Base-by-base conservation (phyloP, 1,140 invertebrate species). In the Drosophila repleta region DNA sequence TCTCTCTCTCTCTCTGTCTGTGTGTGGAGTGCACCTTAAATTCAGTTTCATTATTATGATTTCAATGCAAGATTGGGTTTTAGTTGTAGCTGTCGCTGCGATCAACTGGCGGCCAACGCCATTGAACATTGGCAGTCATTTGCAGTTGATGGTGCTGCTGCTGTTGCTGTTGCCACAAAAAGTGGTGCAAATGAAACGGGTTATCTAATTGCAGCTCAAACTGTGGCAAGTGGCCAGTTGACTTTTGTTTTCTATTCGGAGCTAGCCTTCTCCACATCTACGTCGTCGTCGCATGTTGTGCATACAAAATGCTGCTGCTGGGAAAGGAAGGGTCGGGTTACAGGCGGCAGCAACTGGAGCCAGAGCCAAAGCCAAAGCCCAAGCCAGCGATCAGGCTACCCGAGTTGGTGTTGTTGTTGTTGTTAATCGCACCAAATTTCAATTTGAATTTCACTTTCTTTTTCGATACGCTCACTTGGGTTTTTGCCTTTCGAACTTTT, bases 381-480 rank as follows among this genome's bases (percentile, higher is more conserved):
- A 29, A 24, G 6, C 39, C 8, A 29, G 49, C 62, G 18, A 48
- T 18, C 72, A 45, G 46, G 56, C 56, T 45, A 32, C 20, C n/a
- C 51, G 32, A 35, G 32, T 35, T 35, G 32, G 11, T n/a, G 39
- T 45, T 72, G 78, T 70, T 76, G 70, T 51, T 74, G 81, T 72
- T 79, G 75, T 87, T 87, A 87, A 85, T 87, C 82, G 82, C 83
- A 85, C 82, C 82, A 84, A 88, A 89, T 84, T 88, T 89, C 76
- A 88, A 89, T 88, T 88, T 88, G 84, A 88, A 90, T 88, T 90
- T 90, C 87, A 90, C 87, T 90, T 90, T 90, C 87, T 90, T 90
- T 90, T 90, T 90, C 87, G 87, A 90, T 90, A 82, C 73, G 79
- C 84, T 89, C 76, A 80, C 78, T 90, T 87, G 87, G 80, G 55